Percentiles rank a stretch among this genome's conserved stretches.
Evolutionary conservation across 2,113 vertebrate genomes (phyloP).

Genomic region (Oxyruncus cristatus): DNA sequence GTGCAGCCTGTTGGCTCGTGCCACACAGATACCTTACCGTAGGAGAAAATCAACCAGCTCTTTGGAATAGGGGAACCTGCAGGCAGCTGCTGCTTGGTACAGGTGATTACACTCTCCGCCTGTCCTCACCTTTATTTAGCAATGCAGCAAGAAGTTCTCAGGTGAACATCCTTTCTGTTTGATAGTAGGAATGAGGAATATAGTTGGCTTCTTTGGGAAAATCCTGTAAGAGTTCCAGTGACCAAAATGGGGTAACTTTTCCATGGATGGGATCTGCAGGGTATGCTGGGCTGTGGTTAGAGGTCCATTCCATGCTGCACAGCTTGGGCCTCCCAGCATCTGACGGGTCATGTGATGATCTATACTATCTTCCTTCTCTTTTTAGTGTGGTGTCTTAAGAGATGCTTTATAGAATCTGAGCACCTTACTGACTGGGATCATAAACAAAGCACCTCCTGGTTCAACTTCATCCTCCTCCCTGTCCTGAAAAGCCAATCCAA

Average conservation of each 20-base stretch:
- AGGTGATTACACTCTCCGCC: background rate
- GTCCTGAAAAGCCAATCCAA: background rate
- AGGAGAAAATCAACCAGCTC: background rate
- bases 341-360: background rate
- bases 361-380: background rate
- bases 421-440: background rate
- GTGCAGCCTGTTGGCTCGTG: background rate
- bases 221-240: background rate
- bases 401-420: background rate
- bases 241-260: background rate
- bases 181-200: background rate
- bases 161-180: background rate
- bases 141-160: background rate
- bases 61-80: background rate
- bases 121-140: background rate
- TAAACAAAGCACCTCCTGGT: background rate
- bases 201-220: background rate
- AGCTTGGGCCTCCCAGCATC: background rate
- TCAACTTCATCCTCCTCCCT: background rate
- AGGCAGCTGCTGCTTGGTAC: background rate
- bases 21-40: background rate
- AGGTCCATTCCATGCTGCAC: rapidly evolving
- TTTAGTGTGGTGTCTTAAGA: background rate
- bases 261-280: background rate
- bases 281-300: background rate